Evolutionary conservation across 1,140 invertebrate genomes (phyloP).

Genomic region (Rhopalosiphum maidis): DNA sequence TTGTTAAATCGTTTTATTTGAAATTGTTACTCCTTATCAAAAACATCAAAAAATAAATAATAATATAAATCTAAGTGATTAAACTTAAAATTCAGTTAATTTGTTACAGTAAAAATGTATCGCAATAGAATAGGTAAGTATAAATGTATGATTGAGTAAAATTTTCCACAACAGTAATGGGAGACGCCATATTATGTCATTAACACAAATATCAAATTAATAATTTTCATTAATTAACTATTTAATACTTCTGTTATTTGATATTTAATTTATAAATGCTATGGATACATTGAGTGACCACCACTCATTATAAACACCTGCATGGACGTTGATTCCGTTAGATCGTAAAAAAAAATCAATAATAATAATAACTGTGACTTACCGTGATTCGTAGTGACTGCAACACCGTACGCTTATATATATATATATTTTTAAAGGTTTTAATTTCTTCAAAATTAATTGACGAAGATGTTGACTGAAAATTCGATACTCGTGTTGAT

Average conservation of each 20-base stretch:
- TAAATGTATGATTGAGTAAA: neutral
- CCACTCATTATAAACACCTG: neutral
- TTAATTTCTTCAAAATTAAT: neutral
- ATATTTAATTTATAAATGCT: neutral
- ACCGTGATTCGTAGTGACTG: too few relatives aligned
- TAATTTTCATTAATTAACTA: neutral
- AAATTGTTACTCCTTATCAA: neutral
- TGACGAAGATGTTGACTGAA: neutral
- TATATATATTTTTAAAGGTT: neutral
- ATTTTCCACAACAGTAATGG: neutral
- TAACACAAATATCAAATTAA: neutral
- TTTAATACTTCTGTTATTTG: neutral
- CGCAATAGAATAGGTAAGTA: neutral
- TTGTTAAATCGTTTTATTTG: neutral
- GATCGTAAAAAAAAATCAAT: neutral
- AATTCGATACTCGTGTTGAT: neutral
- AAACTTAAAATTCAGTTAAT: neutral
- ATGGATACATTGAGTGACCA: neutral
- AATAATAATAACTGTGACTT: too few relatives aligned
- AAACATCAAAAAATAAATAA: neutral
- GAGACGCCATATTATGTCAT: neutral
- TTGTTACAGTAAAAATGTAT: neutral
- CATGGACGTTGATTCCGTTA: neutral
- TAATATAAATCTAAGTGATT: neutral
- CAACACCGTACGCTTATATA: too few relatives aligned